Base-by-base conservation (phyloP, 2,888 invertebrate species). In the Aphidoletes aphidimyza region DNA sequence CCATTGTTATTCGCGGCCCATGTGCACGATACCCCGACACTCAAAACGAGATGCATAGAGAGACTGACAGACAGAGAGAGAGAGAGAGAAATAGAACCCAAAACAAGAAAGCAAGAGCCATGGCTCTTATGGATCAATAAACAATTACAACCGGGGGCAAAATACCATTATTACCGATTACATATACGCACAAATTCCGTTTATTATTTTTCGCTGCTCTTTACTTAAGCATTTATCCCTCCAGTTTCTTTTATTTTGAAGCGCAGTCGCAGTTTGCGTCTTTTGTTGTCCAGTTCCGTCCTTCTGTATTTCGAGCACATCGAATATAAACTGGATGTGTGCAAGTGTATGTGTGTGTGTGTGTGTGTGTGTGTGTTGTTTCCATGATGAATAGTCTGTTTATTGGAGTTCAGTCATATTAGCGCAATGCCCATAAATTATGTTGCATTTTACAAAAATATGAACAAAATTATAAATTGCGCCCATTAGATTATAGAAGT, bases 111-210 rank as follows among this genome's bases (percentile, higher is more conserved):
- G n/a, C 9, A 19, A 2, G 47, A 54, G 54, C 54, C 69, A 81
- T 39, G 19, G n/a, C 22, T n/a, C 54, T 54, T 19, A 54, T 54
- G 81, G 81, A 81, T 39, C 81, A 81, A 81, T 81, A 81, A 81
- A 81, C 81, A 81, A 81, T 81, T 81, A 81, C 81, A 81, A 81
- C 81, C 81, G 81, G 37, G 22, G 81, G 81, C 81, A 37, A 81
- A 81, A 81, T 81, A 81, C 81, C 81, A 81, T 81, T 81, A 81
- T 81, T 81, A 81, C 30, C 69, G 30, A 69, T 69, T 69, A 69
- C 69, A 69, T 14, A 69, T 69, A 69, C 69, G 69, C 69, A 69
- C 69, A 69, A 69, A 69, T 69, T 69, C 69, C n/a, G 69, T 69
- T 69, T 69, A 69, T 69, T 69, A 69, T 69, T 69, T n/a, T 69